Evolutionary conservation across 2,888 invertebrate species (phyloP).

Genomic region (Achlya flavicornis): DNA sequence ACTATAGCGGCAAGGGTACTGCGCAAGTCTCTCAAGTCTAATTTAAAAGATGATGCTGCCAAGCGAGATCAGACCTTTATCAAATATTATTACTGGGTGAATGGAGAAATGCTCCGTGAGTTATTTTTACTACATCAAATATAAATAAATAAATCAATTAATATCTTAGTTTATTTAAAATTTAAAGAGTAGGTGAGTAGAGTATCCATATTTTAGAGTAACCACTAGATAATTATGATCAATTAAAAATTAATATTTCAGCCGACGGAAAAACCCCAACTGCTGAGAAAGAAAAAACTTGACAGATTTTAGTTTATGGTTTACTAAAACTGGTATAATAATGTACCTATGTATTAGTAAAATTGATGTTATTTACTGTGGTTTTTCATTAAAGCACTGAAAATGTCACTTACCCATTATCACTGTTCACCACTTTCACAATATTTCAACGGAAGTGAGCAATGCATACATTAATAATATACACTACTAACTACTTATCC

Average conservation of each 20-base stretch:
- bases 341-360: not conserved
- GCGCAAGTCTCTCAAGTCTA: slow-evolving; percentile 90
- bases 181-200: no score
- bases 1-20: slow-evolving; percentile 94
- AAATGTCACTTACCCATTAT: no score
- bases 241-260: slow-evolving; percentile 36
- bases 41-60: slow-evolving; percentile 87
- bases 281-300: slow-evolving; percentile 29
- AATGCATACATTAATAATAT: no score
- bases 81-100: slow-evolving; percentile 91
- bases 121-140: slow-evolving; percentile 43
- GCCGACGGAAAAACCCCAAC: slow-evolving; percentile 49
- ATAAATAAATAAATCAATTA: no score
- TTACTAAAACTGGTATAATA: not conserved
- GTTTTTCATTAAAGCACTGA: not conserved
- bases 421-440: no score
- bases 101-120: slow-evolving; percentile 92
- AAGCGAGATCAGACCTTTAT: slow-evolving; percentile 89
- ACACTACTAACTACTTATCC: no score
- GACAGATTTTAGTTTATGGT: not conserved
- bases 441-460: no score
- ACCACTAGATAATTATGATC: no score
- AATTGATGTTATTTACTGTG: not conserved
- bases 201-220: no score
- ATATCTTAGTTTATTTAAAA: no score